phyloP scores from a whole-genome alignment of 2,797 vertebrate species.

The Pseudotriccus pelzelni region DNA sequence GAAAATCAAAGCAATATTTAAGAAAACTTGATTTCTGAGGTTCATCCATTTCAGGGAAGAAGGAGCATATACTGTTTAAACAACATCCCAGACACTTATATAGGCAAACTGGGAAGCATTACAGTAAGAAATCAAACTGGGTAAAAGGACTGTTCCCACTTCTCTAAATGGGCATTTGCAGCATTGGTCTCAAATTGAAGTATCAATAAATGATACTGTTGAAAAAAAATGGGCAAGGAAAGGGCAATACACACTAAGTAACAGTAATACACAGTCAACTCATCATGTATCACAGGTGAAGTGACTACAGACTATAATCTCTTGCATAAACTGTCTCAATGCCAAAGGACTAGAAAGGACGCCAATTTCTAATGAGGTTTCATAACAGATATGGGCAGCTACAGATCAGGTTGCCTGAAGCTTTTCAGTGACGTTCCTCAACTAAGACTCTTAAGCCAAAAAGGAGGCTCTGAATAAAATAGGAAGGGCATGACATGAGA shows the following conservation, averaged over 20 bases:
- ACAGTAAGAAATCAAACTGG: background rate
- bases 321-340: background rate
- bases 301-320: background rate
- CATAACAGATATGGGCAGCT: background rate
- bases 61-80: background rate
- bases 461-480: background rate
- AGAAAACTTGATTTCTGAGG: background rate
- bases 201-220: background rate
- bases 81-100: fast-evolving
- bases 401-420: background rate
- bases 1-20: background rate
- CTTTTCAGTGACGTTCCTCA: background rate
- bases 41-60: background rate
- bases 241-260: background rate
- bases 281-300: background rate
- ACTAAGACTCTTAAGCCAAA: background rate
- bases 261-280: background rate
- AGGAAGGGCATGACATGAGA: background rate
- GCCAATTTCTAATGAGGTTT: background rate
- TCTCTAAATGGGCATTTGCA: background rate
- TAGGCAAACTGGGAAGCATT: background rate
- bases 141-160: background rate
- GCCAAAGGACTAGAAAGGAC: constrained; percentile 33
- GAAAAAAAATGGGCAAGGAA: background rate
- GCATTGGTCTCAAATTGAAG: background rate